Base-by-base conservation (phyloP, 2,113 vertebrate genomes). In the Rhizomys pruinosus region DNA sequence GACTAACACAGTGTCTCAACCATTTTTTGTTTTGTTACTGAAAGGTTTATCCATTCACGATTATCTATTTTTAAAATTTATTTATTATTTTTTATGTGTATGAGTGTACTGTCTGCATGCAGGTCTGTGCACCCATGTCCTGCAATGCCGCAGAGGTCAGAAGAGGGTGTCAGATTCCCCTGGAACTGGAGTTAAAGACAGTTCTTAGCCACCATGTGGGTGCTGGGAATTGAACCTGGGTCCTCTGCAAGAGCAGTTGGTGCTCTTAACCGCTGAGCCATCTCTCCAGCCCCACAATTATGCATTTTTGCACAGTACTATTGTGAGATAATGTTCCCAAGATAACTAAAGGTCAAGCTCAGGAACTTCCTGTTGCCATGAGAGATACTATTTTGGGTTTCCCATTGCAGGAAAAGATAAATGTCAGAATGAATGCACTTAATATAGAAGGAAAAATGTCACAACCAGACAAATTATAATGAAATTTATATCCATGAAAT, bases 381-480 rank as follows among this genome's bases (percentile, higher is more conserved):
- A 29, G 12, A 74, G 66, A 73, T 78, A 7, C 55, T 63, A 64
- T 71, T 86, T 87, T 37, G 37, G 20, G n/a, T 66, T 8, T 73
- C 27, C 23, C 61, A 16, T 90, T 44, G 42, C 29, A 91, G 84
- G 20, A 73, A 61, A 74, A 87, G 73, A 34, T 74, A 59, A 87
- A 61, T 84, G 37, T 89, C 68, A 81, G 20, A 22, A 22, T 77
- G 55, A 64, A 92, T 5, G 13, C 4, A 64, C 27, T 79, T 86
- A 63, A 69, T 76, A 72, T 25, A 72, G 55, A 89, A 34, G n/a
- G 23, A 85, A 92, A 57, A 90, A 91, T 82, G 59, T 94, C 80
- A 93, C 61, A 97, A 66, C 15, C 61, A 93, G 84, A 79, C 37
- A 85, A 71, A 93, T 22, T 13, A 82, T 25, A 86, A 37, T 64